Conservation (phyloP, 1,140 invertebrate species). For the Drosophila lacteicornis region DNA sequence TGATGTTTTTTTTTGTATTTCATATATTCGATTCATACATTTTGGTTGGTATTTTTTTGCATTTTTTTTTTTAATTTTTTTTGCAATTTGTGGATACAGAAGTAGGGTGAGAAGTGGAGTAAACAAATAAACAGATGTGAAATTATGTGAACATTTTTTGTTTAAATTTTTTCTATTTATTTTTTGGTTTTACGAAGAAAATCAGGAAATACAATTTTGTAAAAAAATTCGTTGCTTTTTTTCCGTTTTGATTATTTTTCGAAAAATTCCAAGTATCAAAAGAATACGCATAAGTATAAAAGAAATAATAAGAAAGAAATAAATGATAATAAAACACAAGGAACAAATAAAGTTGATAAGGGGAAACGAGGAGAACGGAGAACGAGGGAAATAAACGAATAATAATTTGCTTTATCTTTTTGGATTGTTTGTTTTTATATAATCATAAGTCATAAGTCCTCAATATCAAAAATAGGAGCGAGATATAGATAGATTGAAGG, state of each 20-base stretch:
- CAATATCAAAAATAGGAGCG: conserved; percentile 34
- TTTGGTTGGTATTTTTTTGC: conserved; percentile 53
- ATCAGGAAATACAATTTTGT: conserved; percentile 34
- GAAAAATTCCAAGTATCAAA: conserved; percentile 34
- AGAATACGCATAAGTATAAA: conserved; percentile 23
- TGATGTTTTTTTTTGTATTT: conserved; percentile 41
- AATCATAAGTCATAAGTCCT: conserved; percentile 41
- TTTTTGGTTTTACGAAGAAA: conserved; percentile 41
- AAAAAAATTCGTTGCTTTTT: conserved; percentile 16
- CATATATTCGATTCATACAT: conserved; percentile 41
- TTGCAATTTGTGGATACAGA: conserved; percentile 82
- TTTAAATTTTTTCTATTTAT: conserved; percentile 44
- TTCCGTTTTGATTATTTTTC: conserved; percentile 27
- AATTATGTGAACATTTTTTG: conserved; percentile 83
- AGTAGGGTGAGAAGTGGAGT: conserved; percentile 84
- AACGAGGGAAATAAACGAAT: conserved; percentile 14
- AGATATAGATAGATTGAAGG: conserved; percentile 26
- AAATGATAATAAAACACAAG: conserved; percentile 29
- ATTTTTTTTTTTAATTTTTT: conserved; percentile 28
- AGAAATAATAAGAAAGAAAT: conserved; percentile 46
- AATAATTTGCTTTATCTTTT: conserved; percentile 38
- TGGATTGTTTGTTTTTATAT: conserved; percentile 8
- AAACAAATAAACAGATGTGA: conserved; percentile 85
- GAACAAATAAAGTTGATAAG: conserved; percentile 25
- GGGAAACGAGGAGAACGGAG: conserved; percentile 8